Base-by-base conservation (phyloP, 2,888 invertebrate genomes). In the Hermodice carunculata region DNA sequence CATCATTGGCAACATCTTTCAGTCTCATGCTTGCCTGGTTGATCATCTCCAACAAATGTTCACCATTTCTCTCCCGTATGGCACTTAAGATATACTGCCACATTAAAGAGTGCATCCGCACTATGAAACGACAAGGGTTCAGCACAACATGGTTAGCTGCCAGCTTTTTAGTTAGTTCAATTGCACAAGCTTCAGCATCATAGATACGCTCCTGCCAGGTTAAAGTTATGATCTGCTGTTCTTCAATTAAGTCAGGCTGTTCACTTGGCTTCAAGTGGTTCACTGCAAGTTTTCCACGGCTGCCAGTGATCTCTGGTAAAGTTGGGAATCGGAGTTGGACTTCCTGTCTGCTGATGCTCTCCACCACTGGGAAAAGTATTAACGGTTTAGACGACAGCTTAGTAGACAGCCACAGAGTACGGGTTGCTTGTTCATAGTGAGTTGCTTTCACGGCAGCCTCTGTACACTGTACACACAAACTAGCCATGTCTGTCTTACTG, bases 181-280 rank as follows among this genome's bases (percentile, higher is more conserved):
- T 17, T 37, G 37, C 11, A n/a, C n/a, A n/a, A n/a, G n/a, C n/a
- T n/a, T n/a, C n/a, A n/a, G n/a, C n/a, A n/a, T 80, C 77, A 65
- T 81, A 83, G 24, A 82, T 69, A 48, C 79, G 62, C 61, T 78
- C 76, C 40, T 76, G 71, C 80, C 81, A 82, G 11, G 59, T 70
- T n/a, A 81, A 32, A 22, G 66, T 61, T 11, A 81, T 61, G 0
- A 43, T 24, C 5, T 28, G 29, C 8, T 70, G 68, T 32, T 73
- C 72, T 6, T 61, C 40, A 14, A 44, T 31, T 1, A 64, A 17
- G 5, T 59, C 62, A 28, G 72, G 70, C 31, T 49, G 66, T 40
- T 74, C 66, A 22, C 60, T 61, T n/a, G 76, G 72, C n/a, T 70
- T 70, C 11, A 83, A 69, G 0, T 64, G 34, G 8, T 59, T 53